Conservation (phyloP, 2,113 vertebrate species). For the Urocitellus parryii region DNA sequence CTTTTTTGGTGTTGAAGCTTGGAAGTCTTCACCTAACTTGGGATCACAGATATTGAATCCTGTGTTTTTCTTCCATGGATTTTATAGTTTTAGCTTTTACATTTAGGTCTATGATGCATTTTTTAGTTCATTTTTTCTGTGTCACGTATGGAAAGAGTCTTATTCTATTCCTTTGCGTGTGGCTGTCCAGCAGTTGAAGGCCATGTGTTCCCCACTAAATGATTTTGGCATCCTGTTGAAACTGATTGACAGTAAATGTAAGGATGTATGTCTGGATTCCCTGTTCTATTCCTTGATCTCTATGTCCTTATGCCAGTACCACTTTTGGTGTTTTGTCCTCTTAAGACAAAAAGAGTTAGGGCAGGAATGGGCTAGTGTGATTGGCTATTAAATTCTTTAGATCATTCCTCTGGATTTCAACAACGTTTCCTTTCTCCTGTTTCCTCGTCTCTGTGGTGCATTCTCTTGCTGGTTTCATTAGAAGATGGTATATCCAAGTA, state of each 20-base stretch:
- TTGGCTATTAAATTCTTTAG: background rate
- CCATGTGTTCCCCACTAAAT: background rate
- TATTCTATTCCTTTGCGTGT: background rate
- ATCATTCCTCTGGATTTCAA: background rate
- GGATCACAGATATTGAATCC: background rate
- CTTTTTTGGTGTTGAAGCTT: background rate
- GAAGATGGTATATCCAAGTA: background rate
- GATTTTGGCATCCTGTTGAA: background rate
- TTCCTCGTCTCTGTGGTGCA: background rate
- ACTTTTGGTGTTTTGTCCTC: background rate
- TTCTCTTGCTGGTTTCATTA: background rate
- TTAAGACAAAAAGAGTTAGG: background rate
- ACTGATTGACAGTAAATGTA: background rate
- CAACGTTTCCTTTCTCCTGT: background rate
- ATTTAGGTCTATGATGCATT: background rate
- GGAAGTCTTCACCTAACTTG: background rate
- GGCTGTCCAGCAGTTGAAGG: background rate
- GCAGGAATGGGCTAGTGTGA: background rate
- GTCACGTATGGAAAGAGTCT: background rate
- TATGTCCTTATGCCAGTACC: background rate
- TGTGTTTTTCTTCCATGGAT: background rate
- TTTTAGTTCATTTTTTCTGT: conserved; percentile 33
- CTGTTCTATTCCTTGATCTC: background rate
- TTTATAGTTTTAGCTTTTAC: conserved; percentile 10
- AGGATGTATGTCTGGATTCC: background rate